Base-by-base conservation (phyloP, 2,888 invertebrate species). In the Crematogaster levior region DNA sequence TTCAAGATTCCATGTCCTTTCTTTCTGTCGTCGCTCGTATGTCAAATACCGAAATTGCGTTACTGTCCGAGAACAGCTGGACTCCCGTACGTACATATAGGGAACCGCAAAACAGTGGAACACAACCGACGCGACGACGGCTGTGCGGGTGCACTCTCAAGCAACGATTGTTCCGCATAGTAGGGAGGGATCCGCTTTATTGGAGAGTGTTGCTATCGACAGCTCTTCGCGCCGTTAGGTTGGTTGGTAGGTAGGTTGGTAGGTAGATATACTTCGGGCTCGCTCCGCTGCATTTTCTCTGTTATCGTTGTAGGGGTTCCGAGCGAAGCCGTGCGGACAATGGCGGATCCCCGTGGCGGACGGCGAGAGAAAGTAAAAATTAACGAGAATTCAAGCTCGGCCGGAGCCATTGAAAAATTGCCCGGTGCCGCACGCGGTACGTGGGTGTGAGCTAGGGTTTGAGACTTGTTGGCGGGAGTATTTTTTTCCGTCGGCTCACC, bases 371-470 rank as follows among this genome's bases (percentile, higher is more conserved):
- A 93, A 93, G 93, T 93, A 93, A 93, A 93, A 93, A 93, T 93
- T 93, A 93, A 93, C 93, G 93, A 93, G 93, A 93, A 93, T 93
- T 93, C 93, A 93, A 93, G 93, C 93, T 93, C 92, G 92, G 93
- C 89, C 93, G 92, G 92, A 93, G 93, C 93, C 92, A 93, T 93
- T 93, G 93, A 93, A 93, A 93, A 93, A 93, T 93, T 93, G 92
- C 91, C 91, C 90, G 89, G 90, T 90, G 83, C 88, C 84, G 85
- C 79, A 79, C 83, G 81, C 73, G 53, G 61, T 43, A 75, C 65
- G 79, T 46, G 81, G 79, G 86, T 88, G 88, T 84, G 90, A 88
- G 89, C 84, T 86, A 82, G 90, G 89, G 90, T 92, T 92, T 90
- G 90, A 91, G 91, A 92, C 90, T 91, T 91, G 91, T 90, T 88